Evolutionary conservation across 2,113 vertebrate species (phyloP).

Genomic region (Mustelus asterias): DNA sequence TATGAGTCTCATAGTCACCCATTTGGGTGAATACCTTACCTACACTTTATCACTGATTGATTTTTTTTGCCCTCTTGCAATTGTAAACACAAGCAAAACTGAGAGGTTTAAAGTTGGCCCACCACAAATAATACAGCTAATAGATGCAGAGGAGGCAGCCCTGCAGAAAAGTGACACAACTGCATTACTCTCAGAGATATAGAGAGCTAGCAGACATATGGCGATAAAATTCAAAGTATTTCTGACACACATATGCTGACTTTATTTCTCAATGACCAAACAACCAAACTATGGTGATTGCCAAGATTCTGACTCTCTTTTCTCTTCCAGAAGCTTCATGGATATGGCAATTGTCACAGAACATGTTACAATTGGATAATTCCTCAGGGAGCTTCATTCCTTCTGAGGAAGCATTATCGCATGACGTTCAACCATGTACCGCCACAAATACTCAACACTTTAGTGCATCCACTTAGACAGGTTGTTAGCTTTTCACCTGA

Average conservation of each 20-base stretch:
- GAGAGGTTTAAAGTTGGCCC: no score
- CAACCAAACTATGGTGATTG: not conserved
- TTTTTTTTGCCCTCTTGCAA: not conserved
- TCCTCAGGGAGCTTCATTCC: not conserved
- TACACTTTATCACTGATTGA: not conserved
- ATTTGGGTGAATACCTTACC: not conserved
- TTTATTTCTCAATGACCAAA: not conserved
- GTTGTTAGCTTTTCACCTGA: no score
- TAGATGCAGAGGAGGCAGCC: no score
- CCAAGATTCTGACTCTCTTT: not conserved
- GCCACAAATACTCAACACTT: no score
- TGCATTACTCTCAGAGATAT: not conserved
- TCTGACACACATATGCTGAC: not conserved
- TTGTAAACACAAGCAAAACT: not conserved
- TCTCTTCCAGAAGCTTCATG: not conserved
- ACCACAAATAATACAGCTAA: no score
- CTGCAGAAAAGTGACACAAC: no score
- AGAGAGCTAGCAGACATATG: not conserved
- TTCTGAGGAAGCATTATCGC: no score
- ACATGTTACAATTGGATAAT: not conserved
- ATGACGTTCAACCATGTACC: no score
- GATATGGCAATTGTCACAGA: no score
- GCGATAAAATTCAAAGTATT: not conserved
- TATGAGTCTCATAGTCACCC: not conserved
- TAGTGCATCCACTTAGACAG: no score